phyloP scores from a whole-genome alignment of 2,888 invertebrate genomes.

The Chydorus sphaericus region DNA sequence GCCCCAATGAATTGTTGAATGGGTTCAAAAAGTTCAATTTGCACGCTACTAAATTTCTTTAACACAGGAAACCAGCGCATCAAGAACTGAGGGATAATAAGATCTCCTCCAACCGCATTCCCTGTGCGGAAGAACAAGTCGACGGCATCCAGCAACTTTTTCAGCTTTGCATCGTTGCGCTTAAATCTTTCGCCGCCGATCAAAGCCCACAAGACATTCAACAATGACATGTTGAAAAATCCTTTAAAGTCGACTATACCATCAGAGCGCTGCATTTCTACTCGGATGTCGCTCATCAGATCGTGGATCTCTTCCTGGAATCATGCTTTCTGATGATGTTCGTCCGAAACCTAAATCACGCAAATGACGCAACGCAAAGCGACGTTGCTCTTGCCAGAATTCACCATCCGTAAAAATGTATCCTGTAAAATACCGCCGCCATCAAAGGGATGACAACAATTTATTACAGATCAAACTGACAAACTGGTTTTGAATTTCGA shows the following conservation, averaged over 20 bases:
- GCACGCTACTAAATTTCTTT: not conserved
- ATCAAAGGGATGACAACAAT: not conserved
- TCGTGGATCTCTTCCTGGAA: constrained; percentile 39
- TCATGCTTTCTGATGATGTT: constrained; percentile 41
- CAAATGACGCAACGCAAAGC: constrained; percentile 48
- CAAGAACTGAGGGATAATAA: not conserved
- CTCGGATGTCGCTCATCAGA: constrained; percentile 29
- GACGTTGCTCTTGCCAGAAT: constrained; percentile 46
- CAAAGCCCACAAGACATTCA: constrained; percentile 54
- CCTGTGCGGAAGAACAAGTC: not conserved
- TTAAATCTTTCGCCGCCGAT: constrained; percentile 35
- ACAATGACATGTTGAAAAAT: constrained; percentile 41
- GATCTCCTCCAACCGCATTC: not conserved
- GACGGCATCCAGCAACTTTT: constrained; percentile 25
- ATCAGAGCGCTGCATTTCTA: not conserved
- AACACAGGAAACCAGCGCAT: not conserved
- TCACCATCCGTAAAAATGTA: constrained; percentile 12
- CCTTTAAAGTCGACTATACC: constrained; percentile 4
- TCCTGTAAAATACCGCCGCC: not conserved
- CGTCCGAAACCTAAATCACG: constrained; percentile 43
- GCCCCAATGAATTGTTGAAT: not conserved
- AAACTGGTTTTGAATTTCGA: not conserved
- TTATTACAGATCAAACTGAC: too few relatives aligned
- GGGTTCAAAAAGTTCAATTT: not conserved
- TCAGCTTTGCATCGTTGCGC: constrained; percentile 15